Evolutionary conservation across 2,888 invertebrate species (phyloP), one percentile per base, ranked within the genome.

Genomic region (Malthinus flaveolus): DNA sequence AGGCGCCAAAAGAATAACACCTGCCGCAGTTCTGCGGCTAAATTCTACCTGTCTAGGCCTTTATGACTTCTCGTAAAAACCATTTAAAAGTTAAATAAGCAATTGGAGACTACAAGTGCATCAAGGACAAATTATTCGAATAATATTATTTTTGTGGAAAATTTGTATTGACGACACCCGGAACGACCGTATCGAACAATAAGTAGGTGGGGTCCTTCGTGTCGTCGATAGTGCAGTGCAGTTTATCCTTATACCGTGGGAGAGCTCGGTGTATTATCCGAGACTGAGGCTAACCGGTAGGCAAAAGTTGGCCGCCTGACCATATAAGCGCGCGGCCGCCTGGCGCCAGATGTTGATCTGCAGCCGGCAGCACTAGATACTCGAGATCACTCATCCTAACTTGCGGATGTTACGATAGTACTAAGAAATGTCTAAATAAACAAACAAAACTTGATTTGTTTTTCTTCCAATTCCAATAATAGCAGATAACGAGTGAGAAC

Each of bases 271-370:
- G 56, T 60, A 56, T 56, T 60, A 56, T 44, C 33, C 45, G 52
- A 56, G 56, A 52, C 59, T 59, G 56, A 60, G 60, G 52, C 56
- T 56, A 57, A 61, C 61, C 61, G 53, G 57, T 61, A 61, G 60
- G 61, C 54, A 56, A 56, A 57, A 71, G 69, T 69, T 71, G 72
- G 68, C 72, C 69, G 73, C 69, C 72, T 73, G 73, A 72, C 74
- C 74, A 74, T 74, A 74, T 73, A 72, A 71, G 72, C 66, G 70
- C 66, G 70, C 72, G 73, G 68, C 73, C 68, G 70, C 70, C 73
- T 75, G 75, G 75, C 75, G 75, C 75, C 75, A 75, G 75, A 75
- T 75, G 75, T 75, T 75, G 75, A 71, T 73, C 70, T 71, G 57
- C 54, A 54, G 57, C 61, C 56, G 57, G 56, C 61, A 53, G 61